phyloP scores from a whole-genome alignment of 1,140 invertebrate genomes.

The Drosophila pseudoananassae region DNA sequence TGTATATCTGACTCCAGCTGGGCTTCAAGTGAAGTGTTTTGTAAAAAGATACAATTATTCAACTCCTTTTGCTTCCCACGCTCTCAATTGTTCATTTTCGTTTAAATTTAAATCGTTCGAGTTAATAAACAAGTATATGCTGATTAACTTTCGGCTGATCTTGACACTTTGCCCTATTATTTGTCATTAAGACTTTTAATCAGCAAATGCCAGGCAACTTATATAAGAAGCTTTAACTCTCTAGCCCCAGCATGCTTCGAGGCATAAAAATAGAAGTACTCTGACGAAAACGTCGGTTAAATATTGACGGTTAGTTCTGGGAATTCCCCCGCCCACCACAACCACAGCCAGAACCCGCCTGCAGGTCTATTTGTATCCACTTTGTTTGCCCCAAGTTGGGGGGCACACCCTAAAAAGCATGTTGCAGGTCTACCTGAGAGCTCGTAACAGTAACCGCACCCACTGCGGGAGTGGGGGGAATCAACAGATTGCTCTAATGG shows the following conservation, averaged over 20 bases:
- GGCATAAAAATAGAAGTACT: conserved; percentile 69
- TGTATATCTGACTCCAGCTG: conserved; percentile 21
- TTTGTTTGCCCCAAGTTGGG: conserved; percentile 43
- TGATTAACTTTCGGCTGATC: not conserved
- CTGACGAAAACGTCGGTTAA: conserved; percentile 44
- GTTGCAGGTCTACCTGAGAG: conserved; percentile 39
- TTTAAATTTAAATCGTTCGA: not conserved
- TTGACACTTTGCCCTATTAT: not conserved
- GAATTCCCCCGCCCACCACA: conserved; percentile 34
- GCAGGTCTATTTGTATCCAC: conserved; percentile 39
- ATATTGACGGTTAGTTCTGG: conserved; percentile 73
- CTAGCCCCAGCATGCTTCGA: not conserved
- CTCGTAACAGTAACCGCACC: conserved; percentile 46
- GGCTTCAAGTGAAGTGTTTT: conserved; percentile 3
- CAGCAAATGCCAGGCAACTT: not conserved
- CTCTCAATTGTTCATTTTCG: not conserved
- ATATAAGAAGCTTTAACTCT: not conserved
- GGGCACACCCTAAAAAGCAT: conserved; percentile 60
- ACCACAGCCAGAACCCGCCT: too few relatives aligned
- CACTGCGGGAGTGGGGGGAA: conserved; percentile 27
- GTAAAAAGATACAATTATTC: conserved; percentile 17
- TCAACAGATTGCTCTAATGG: conserved; percentile 70
- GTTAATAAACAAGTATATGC: not conserved
- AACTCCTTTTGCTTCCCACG: conserved; percentile 25
- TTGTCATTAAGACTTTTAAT: not conserved